phyloP scores from a whole-genome alignment of 2,888 invertebrate species.

The Itoplectis maculator region DNA sequence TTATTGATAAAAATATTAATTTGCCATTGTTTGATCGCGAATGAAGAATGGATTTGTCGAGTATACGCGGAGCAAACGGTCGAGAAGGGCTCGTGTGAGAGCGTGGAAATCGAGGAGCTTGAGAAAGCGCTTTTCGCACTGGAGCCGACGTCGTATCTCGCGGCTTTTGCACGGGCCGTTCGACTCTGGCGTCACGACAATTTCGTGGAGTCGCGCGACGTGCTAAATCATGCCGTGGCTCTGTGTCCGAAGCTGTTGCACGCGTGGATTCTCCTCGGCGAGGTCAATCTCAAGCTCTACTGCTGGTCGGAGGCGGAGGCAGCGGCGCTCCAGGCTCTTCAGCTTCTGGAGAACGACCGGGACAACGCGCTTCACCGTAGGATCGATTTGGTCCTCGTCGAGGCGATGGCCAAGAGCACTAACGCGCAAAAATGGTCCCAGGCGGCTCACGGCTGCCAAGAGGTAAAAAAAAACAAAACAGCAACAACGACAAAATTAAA shows the following conservation, averaged over 20 bases:
- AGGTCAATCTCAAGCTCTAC: slow-evolving; percentile 85
- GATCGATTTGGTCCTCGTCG: slow-evolving; percentile 81
- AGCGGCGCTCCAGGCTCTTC: slow-evolving; percentile 82
- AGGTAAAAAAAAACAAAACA: too few relatives aligned
- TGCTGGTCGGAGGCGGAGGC: slow-evolving; percentile 85
- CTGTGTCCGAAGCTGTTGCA: slow-evolving; percentile 84
- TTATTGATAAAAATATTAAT: not conserved
- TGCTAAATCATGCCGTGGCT: slow-evolving; percentile 83
- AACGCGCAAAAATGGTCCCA: slow-evolving; percentile 85
- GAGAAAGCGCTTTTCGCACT: slow-evolving; percentile 86
- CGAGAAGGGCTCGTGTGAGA: slow-evolving; percentile 71
- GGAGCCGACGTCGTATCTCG: slow-evolving; percentile 87
- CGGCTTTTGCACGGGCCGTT: slow-evolving; percentile 87
- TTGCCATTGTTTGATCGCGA: not conserved
- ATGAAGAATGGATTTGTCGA: slow-evolving; percentile 89
- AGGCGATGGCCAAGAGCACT: slow-evolving; percentile 83
- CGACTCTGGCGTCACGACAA: slow-evolving; percentile 85
- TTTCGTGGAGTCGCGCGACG: slow-evolving; percentile 86
- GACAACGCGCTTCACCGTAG: slow-evolving; percentile 75
- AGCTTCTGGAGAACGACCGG: slow-evolving; percentile 79
- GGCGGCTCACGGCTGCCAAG: slow-evolving; percentile 80
- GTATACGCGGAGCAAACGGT: slow-evolving; percentile 85
- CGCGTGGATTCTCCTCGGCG: slow-evolving; percentile 85
- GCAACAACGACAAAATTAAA: too few relatives aligned
- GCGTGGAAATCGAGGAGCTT: slow-evolving; percentile 85